Evolutionary conservation across 2,797 vertebrate species (phyloP).

Genomic region (Hozukius guyotensis): DNA sequence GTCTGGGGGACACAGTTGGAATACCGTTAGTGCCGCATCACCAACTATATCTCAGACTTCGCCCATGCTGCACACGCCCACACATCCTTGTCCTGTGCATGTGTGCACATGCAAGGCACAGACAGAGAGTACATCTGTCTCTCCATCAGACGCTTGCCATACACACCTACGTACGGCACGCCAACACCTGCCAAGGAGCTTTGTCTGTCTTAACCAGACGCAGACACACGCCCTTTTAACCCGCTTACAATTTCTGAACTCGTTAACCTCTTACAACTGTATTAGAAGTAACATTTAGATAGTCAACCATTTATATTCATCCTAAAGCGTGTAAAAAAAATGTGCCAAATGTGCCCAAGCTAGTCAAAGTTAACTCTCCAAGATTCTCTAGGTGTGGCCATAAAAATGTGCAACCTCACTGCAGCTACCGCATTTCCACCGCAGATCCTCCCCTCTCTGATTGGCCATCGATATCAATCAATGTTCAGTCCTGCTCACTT

Average conservation of each 20-base stretch:
- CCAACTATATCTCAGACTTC: conserved; percentile 22
- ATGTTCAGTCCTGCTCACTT: conserved; percentile 44
- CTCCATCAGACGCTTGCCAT: conserved; percentile 43
- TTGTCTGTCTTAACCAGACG: not conserved
- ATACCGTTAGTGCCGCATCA: conserved; percentile 25
- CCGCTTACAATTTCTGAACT: not conserved
- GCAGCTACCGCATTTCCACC: conserved; percentile 76
- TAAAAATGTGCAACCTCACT: conserved; percentile 78
- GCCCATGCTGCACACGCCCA: conserved; percentile 23
- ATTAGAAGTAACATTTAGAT: not conserved
- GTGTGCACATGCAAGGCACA: conserved; percentile 31
- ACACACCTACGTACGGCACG: conserved; percentile 26
- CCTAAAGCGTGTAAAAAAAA: not conserved
- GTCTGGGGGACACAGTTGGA: conserved; percentile 22
- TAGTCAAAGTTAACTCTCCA: conserved; percentile 32
- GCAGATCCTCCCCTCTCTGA: conserved; percentile 67
- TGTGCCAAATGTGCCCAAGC: not conserved
- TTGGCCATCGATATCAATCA: conserved; percentile 65
- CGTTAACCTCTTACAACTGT: not conserved
- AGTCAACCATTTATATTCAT: not conserved
- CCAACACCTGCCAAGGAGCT: conserved; percentile 34
- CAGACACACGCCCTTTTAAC: conserved; percentile 22
- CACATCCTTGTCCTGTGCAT: conserved; percentile 19
- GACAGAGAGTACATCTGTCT: conserved; percentile 47
- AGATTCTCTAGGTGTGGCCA: conserved; percentile 71